Conservation (phyloP, 2,797 vertebrate species). For the Aphelocoma californica region DNA sequence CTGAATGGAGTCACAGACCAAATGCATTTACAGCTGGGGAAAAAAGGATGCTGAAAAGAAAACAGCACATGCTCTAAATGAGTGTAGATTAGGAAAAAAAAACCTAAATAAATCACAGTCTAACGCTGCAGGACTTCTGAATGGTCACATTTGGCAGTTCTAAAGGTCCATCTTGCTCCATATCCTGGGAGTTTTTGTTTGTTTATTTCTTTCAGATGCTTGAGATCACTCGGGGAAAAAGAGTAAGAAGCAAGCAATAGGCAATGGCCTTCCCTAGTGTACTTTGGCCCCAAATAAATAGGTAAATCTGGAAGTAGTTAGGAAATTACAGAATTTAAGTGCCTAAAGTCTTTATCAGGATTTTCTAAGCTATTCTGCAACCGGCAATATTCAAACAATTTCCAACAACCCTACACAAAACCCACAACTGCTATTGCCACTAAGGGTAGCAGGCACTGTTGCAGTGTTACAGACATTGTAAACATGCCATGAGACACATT, state of each 20-base stretch:
- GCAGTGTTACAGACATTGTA: neutral
- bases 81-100: neutral
- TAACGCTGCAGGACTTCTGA: neutral
- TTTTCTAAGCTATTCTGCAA: neutral
- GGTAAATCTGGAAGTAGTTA: neutral
- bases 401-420: neutral
- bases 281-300: neutral
- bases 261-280: neutral
- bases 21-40: neutral
- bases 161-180: neutral
- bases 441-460: neutral
- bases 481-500: neutral
- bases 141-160: neutral
- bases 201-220: neutral
- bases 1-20: neutral
- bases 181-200: neutral
- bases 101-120: neutral
- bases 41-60: neutral
- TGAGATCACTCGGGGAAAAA: neutral
- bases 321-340: neutral
- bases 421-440: neutral
- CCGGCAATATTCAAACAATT: neutral
- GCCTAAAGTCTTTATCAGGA: neutral
- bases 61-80: neutral
- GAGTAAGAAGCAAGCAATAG: neutral